Percentiles rank a stretch among this genome's conserved stretches.
Conservation (phyloP, 1,140 invertebrate genomes). For the Drosophila ercepeae region DNA sequence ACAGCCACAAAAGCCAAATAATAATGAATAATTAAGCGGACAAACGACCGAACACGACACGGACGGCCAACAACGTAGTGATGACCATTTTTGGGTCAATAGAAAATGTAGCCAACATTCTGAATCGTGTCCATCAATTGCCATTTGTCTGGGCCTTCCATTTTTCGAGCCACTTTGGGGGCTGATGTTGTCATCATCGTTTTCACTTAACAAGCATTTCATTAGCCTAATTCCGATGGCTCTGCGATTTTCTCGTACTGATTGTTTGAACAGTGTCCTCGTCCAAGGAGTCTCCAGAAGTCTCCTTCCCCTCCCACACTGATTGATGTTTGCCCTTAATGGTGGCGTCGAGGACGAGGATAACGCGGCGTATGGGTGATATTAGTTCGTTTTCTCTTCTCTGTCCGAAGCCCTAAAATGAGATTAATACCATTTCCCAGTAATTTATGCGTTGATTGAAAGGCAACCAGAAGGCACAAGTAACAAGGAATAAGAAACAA, state of each 20-base stretch:
- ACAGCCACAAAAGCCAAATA: slow-evolving; percentile 40
- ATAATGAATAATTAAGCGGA: slow-evolving; percentile 61
- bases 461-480: not conserved
- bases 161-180: slow-evolving; percentile 22
- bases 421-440: slow-evolving; percentile 20
- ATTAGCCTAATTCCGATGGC: slow-evolving; percentile 69
- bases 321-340: slow-evolving; percentile 29
- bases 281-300: slow-evolving; percentile 7
- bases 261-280: slow-evolving; percentile 29
- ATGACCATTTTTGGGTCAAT: slow-evolving; percentile 56
- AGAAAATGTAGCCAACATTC: slow-evolving; percentile 21
- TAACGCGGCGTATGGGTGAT: slow-evolving; percentile 47
- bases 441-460: slow-evolving; percentile 21
- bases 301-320: slow-evolving; percentile 4
- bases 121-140: not conserved
- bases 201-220: slow-evolving; percentile 74
- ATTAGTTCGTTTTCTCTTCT: slow-evolving; percentile 3
- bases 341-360: slow-evolving; percentile 5
- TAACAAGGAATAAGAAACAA: too few species aligned
- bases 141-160: slow-evolving; percentile 5
- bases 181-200: slow-evolving; percentile 55
- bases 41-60: not conserved
- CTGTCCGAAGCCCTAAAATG: slow-evolving; percentile 9
- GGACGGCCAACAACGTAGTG: too few species aligned
- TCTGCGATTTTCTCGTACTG: slow-evolving; percentile 5